These are phyloP conservation scores for Dolomedes plantarius DNA, from an alignment of 2,888 invertebrate species.

Conservation along the genomic window DNA sequence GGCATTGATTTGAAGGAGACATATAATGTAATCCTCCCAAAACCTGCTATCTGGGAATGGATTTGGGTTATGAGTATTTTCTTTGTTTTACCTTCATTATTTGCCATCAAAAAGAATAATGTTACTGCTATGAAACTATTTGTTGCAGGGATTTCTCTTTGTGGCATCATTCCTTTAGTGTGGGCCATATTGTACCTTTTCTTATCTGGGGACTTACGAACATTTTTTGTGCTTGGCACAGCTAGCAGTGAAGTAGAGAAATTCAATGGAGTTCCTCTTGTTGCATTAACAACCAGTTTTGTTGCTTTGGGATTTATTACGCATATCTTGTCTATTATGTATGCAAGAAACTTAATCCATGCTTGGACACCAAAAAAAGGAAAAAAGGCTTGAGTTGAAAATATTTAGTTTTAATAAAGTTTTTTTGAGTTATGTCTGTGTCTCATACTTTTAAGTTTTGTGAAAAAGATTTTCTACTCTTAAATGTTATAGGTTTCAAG, in stretches of 20 bases:
- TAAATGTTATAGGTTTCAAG: too few relatives aligned
- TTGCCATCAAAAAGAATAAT: slow-evolving; percentile 90
- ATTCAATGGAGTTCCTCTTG: slow-evolving; percentile 94
- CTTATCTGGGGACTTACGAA: slow-evolving; percentile 86
- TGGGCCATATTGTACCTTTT: slow-evolving; percentile 87
- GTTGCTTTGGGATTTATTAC: slow-evolving; percentile 90
- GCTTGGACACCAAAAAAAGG: slow-evolving; percentile 81
- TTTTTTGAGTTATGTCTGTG: not conserved
- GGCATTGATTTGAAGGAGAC: slow-evolving; percentile 95
- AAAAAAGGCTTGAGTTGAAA: slow-evolving; percentile 36
- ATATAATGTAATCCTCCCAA: slow-evolving; percentile 85
- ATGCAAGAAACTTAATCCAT: slow-evolving; percentile 86
- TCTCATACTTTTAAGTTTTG: too few relatives aligned
- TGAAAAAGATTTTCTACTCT: too few relatives aligned
- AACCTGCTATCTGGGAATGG: slow-evolving; percentile 95
- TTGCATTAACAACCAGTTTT: slow-evolving; percentile 94
- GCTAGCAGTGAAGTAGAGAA: slow-evolving; percentile 83
- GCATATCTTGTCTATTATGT: slow-evolving; percentile 89
- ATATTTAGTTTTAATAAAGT: not conserved
- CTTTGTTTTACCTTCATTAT: slow-evolving; percentile 88
- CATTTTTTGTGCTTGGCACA: slow-evolving; percentile 82
- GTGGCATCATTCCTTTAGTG: slow-evolving; percentile 87
- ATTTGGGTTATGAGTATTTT: slow-evolving; percentile 91
- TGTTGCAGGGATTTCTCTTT: slow-evolving; percentile 84
- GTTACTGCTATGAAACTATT: slow-evolving; percentile 84